Base-by-base conservation (phyloP, 2,113 vertebrate genomes). In the Corynorhinus townsendii region DNA sequence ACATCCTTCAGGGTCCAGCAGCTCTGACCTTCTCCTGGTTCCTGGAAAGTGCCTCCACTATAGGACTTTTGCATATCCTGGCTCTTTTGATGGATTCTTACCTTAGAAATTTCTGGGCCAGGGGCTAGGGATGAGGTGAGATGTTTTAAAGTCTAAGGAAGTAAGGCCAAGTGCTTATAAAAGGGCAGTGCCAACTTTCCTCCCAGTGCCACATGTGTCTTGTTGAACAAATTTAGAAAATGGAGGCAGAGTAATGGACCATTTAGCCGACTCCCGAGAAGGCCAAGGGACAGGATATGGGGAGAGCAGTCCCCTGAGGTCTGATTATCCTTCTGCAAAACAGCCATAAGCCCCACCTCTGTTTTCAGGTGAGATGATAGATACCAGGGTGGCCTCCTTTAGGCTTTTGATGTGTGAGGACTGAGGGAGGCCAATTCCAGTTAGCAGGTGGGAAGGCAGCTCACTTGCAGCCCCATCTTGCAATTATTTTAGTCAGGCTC, bases 401-500 rank as follows among this genome's bases (percentile, higher is more conserved):
- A 96, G 54, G 28, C 59, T 97, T 82, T 86, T 91, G 30, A 68
- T 75, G 33, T 38, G 14, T 49, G n/a, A 28, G 33, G 4, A 30
- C 95, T 45, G 24, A 94, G 85, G 80, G 22, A 95, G 90, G 17
- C 56, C 33, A 64, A n/a, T 12, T 71, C 84, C 56, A 96, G 91
- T 62, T 1, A 16, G 38, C 89, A 49, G 35, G 43, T 38, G 52
- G 43, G 62, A 83, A 30, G 26, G 45, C 83, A 88, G 30, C 47
- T 35, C 64, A 84, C 75, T 94, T 88, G 71, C 86, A n/a, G 10
- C 64, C 40, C 49, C 24, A 3, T 38, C 80, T 96, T 84, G 38
- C 56, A 38, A 66, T 81, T 86, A 88, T 83, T 98, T 97, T 72
- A 94, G 90, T 95, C 95, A 96, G 96, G 92, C 75, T 85, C 82